phyloP scores from a whole-genome alignment of 2,113 vertebrate genomes.

The Phyllopteryx taeniolatus region DNA sequence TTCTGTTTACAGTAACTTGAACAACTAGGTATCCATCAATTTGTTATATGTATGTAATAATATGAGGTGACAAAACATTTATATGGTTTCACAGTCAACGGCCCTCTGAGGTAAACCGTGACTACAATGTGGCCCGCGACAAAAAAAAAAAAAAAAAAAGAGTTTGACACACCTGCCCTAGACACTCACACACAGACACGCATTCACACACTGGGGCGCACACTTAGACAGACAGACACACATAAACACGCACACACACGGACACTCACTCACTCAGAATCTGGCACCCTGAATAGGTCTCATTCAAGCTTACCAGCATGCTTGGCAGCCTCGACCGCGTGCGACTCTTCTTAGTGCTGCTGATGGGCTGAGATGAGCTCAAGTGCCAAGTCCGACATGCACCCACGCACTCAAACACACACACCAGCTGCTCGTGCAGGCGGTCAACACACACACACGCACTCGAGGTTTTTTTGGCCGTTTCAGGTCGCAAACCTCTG shows the following conservation, averaged over 20 bases:
- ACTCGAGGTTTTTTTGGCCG: constrained; percentile 42
- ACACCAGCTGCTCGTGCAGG: constrained; percentile 47
- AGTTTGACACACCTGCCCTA: no score
- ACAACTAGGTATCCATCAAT: no score
- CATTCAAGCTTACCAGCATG: constrained; percentile 73
- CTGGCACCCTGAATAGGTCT: constrained; percentile 52
- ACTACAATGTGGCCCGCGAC: no score
- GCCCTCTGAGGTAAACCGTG: no score
- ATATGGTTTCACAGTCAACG: no score
- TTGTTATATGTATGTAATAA: no score
- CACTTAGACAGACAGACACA: constrained; percentile 11
- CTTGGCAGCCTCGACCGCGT: constrained; percentile 51
- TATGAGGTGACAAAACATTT: no score
- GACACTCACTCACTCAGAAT: constrained; percentile 18
- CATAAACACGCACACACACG: constrained; percentile 1
- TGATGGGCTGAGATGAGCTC: constrained; percentile 58
- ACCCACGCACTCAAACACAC: constrained; percentile 29
- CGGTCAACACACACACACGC: constrained; percentile 56
- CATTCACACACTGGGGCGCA: neutral
- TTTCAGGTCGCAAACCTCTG: constrained; percentile 35
- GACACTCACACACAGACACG: neutral
- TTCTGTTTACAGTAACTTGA: no score
- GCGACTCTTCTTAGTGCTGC: constrained; percentile 50
- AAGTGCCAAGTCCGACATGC: constrained; percentile 48
- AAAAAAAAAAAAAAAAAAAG: no score